phyloP scores from a whole-genome alignment of 2,797 vertebrate species.

The Gadopsis marmoratus region DNA sequence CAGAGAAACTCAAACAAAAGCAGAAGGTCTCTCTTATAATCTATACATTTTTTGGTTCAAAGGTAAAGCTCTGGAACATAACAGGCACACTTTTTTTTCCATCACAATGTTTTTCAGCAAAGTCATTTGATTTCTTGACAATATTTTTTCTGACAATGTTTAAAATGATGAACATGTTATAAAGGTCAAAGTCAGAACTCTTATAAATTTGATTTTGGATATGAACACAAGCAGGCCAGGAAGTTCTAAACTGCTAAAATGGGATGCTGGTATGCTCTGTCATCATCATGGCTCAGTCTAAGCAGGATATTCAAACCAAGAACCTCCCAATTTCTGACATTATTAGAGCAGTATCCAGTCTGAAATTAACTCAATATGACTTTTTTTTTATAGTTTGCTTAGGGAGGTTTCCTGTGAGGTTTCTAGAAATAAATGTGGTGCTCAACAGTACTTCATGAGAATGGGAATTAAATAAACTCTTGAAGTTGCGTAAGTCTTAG shows the following conservation, averaged over 20 bases:
- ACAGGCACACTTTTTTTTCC: background rate
- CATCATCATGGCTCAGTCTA: background rate
- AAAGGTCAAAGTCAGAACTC: background rate
- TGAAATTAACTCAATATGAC: background rate
- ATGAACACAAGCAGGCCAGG: background rate
- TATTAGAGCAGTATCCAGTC: background rate
- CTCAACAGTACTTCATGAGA: background rate
- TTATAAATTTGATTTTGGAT: background rate
- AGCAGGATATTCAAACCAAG: background rate
- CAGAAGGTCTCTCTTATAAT: background rate
- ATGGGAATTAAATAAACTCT: background rate
- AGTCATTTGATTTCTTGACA: background rate
- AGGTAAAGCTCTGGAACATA: background rate
- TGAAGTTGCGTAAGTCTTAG: background rate
- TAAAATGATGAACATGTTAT: background rate
- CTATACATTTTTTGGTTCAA: background rate
- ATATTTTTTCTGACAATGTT: background rate
- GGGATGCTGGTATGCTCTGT: background rate
- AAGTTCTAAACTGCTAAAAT: background rate
- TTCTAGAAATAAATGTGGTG: background rate
- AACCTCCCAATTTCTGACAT: no score
- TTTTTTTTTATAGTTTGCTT: background rate
- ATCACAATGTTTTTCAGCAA: background rate
- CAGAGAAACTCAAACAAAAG: slow-evolving; percentile 1
- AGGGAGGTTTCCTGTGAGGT: background rate